Evolutionary conservation across 2,888 invertebrate genomes (phyloP), one percentile per base, ranked within the genome.

Genomic region (Drosophila picticornis): DNA sequence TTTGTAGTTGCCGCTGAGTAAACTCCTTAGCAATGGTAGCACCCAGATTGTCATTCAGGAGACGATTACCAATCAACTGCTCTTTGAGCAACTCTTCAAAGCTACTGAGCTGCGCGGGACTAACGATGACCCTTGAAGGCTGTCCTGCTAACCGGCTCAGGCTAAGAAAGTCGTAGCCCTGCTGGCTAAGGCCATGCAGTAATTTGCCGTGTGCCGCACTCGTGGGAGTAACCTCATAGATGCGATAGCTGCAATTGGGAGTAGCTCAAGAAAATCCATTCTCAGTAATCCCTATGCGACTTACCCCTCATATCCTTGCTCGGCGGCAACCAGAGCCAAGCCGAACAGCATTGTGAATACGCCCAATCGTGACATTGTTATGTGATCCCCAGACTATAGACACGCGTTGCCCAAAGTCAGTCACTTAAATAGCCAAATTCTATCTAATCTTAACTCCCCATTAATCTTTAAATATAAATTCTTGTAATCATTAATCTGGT

Each of bases 121-220:
- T 80, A 0, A 93, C 87, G 74, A 92, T 83, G 1, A 93, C 84
- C 0, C 86, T 80, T 0, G 91, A 77, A 0, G 89, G 36, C 16
- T 81, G 75, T 9, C 84, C 81, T 4, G 77, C 3, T 64, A 78
- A 1, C 2, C 80, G 85, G 4, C 83, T 78, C 25, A 90, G 52
- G 9, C 67, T 75, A 4, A 91, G 83, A 60, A 92, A 92, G 53
- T 93, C 92, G 56, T 86, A 91, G 1, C 86, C 83, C 4, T 87
- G 62, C 32, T 31, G 65, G 31, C 72, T 77, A 0, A 90, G 71
- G 25, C 65, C 34, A n/a, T 75, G 66, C 1, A 93, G 63, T 6
- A 86, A 53, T 7, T 85, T 69, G 0, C 62, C 67, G 34, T 93
- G 88, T 6, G 61, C 72, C 3, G 31, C 34, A 27, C 58, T 80